A percentile compares a stretch with the other conserved stretches of the same genome.
phyloP scores from a whole-genome alignment of 2,797 vertebrate genomes.

The Ispidina lecontei region DNA sequence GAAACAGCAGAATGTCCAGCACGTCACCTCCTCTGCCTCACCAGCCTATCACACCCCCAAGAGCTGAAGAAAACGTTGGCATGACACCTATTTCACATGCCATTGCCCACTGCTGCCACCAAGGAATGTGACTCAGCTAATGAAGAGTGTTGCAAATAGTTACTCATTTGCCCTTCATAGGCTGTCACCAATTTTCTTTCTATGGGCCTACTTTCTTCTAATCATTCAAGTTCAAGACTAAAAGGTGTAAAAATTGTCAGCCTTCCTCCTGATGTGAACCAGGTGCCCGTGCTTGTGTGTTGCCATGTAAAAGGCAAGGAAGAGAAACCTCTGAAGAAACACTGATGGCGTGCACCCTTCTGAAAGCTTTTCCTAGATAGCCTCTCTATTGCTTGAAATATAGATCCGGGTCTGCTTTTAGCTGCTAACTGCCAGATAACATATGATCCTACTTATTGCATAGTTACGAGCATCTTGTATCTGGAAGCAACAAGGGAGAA shows the following conservation, averaged over 20 bases:
- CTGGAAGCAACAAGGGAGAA: conserved; percentile 33
- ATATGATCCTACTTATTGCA: conserved; percentile 23
- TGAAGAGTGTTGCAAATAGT: background rate
- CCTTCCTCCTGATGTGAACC: background rate
- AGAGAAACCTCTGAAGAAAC: background rate
- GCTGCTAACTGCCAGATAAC: background rate
- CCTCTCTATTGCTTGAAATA: background rate
- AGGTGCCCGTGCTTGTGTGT: background rate
- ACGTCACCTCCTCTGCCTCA: background rate
- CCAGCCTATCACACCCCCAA: background rate
- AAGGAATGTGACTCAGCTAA: background rate
- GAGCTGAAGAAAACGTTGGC: background rate
- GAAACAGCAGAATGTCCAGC: background rate
- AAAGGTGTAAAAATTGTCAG: background rate
- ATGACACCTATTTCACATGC: background rate
- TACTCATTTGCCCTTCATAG: background rate
- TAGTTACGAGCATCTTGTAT: conserved; percentile 19
- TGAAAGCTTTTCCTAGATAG: background rate
- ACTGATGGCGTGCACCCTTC: background rate
- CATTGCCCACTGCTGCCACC: background rate
- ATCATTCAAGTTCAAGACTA: background rate
- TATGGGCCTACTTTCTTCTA: background rate
- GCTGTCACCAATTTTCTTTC: background rate
- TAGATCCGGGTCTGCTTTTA: background rate
- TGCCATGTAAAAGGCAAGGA: background rate